Conservation (phyloP, 2,113 vertebrate species). For the Speoplatyrhinus poulsoni region DNA sequence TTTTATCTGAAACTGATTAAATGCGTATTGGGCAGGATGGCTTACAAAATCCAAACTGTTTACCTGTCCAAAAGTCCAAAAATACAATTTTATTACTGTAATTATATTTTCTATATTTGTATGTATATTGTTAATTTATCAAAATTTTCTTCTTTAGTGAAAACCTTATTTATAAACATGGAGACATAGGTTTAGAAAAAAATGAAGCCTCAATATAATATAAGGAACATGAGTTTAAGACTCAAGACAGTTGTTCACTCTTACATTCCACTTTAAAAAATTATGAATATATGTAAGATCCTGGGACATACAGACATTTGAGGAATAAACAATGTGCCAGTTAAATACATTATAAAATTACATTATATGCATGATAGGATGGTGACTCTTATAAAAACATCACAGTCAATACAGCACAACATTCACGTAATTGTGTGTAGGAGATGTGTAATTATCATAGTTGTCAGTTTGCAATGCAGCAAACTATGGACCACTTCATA, state of each 20-base stretch:
- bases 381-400: conserved; percentile 2
- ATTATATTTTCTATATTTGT: too few relatives aligned
- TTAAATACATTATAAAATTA: conserved; percentile 3
- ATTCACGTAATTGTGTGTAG: neutral
- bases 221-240: neutral
- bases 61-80: neutral
- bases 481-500: conserved; percentile 4
- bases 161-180: neutral
- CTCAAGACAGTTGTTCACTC: neutral
- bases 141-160: too few relatives aligned
- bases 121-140: too few relatives aligned
- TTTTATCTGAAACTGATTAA: too few relatives aligned
- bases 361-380: conserved; percentile 1
- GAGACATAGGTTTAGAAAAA: neutral
- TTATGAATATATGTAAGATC: neutral
- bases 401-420: neutral
- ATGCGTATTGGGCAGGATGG: too few relatives aligned
- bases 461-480: conserved; percentile 2
- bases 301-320: neutral
- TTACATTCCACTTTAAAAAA: conserved; percentile 11
- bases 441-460: neutral
- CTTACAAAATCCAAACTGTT: neutral
- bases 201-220: neutral
- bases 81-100: too few relatives aligned
- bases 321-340: neutral